phyloP scores from a whole-genome alignment of 2,888 invertebrate genomes.

The Sminthurides aquaticus region DNA sequence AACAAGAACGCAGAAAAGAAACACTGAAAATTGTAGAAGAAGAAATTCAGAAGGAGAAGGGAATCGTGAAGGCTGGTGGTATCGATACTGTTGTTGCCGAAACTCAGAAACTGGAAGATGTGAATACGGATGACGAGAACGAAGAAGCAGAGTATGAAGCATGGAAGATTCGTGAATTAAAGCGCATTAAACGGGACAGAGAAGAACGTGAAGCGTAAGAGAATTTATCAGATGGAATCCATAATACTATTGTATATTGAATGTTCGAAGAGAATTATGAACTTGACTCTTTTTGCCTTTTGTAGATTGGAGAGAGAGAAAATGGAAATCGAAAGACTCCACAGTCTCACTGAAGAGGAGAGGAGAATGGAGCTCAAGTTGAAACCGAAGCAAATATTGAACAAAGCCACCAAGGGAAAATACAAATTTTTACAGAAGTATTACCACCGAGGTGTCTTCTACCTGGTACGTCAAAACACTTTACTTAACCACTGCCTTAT shows the following conservation, averaged over 20 bases:
- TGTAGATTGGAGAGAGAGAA: conserved; percentile 74
- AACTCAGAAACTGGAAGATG: conserved; percentile 66
- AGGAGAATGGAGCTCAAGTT: conserved; percentile 75
- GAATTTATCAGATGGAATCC: neutral
- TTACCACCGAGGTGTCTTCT: conserved; percentile 98
- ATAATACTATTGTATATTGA: neutral
- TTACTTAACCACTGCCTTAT: too few relatives aligned
- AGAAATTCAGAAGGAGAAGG: conserved; percentile 71
- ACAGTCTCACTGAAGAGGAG: conserved; percentile 94
- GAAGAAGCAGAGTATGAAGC: conserved; percentile 89
- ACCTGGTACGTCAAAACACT: conserved; percentile 69
- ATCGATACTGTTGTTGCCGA: conserved; percentile 34
- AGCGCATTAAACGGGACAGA: conserved; percentile 88
- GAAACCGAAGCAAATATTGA: conserved; percentile 87
- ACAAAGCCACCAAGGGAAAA: conserved; percentile 92
- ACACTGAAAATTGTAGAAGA: conserved; percentile 85
- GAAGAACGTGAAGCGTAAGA: conserved; percentile 86
- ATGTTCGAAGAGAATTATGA: neutral
- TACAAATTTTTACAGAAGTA: conserved; percentile 99
- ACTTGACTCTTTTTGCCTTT: conserved; percentile 6
- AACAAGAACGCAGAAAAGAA: conserved; percentile 79
- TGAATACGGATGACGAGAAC: conserved; percentile 90
- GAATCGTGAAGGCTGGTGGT: conserved; percentile 26
- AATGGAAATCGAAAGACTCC: conserved; percentile 77
- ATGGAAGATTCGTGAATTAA: conserved; percentile 95